Base-by-base conservation (phyloP, 2,797 vertebrate species). In the Schizopygopsis malacanthus region DNA sequence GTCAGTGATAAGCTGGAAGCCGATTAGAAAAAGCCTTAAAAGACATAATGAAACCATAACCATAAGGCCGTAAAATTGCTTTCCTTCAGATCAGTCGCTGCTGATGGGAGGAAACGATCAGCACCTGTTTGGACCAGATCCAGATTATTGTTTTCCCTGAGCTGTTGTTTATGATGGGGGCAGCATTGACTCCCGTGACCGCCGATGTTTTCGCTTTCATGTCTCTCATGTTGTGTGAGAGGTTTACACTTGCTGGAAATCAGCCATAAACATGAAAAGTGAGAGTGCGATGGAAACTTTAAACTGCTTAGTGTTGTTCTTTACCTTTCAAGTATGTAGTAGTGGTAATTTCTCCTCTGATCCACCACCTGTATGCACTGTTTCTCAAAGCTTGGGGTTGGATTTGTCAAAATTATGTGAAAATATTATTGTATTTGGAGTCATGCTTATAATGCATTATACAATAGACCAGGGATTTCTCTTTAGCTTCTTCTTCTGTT, bases 101-200 rank as follows among this genome's bases (percentile, higher is more conserved):
- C 79, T 87, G 87, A 87, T n/a, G 72, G 88, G 85, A 54, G 16
- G 0, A 67, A 56, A 7, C 79, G 6, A 80, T 86, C 79, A 91
- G 87, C 92, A 94, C 93, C 92, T 94, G 92, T 91, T 93, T 94
- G 92, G 92, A 93, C 69, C 37, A 15, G 3, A 78, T 93, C 92
- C 91, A 92, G 87, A 82, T 87, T 37, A 63, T 82, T 79, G 81
- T 88, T 75, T 71, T 83, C 4, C 88, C 89, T 91, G 84, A 90
- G 70, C 45, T 91, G 83, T 87, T 39, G 89, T 92, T 91, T 89
- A 88, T 87, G 85, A 85, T 87, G 87, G 88, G 89, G 87, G 56
- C 41, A 16, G 59, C 52, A 90, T 71, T 63, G 81, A 89, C 69
- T 81, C 79, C 80, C 59, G 88, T 86, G 83, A 52, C 56, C 67